These are phyloP conservation scores for Ostrea denselamellosa DNA, from an alignment of 1,140 invertebrate genomes.

Conservation along the genomic window DNA sequence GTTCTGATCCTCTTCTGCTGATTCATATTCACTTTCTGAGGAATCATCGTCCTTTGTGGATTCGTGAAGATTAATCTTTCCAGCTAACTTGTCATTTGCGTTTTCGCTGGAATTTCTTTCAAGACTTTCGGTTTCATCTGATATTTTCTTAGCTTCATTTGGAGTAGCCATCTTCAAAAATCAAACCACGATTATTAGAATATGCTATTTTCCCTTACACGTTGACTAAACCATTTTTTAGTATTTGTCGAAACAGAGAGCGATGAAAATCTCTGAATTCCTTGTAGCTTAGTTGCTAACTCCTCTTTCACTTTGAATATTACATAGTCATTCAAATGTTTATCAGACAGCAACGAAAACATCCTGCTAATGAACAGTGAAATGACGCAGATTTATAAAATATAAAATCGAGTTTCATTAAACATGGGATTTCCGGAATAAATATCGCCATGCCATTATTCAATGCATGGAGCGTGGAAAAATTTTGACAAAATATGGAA, in stretches of 20 bases:
- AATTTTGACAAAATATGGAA: no score
- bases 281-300: not conserved
- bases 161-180: not conserved
- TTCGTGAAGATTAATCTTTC: not conserved
- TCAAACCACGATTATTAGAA: not conserved
- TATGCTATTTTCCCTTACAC: not conserved
- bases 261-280: not conserved
- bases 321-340: not conserved
- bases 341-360: not conserved
- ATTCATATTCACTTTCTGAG: conserved; percentile 48
- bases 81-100: not conserved
- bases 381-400: conserved; percentile 14
- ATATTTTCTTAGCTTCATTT: not conserved
- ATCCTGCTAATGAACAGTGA: not conserved
- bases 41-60: not conserved
- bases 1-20: conserved; percentile 50
- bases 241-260: not conserved
- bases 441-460: no score
- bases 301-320: not conserved
- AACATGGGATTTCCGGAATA: conserved; percentile 5
- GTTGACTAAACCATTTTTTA: not conserved
- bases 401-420: not conserved
- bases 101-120: not conserved
- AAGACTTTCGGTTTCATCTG: not conserved
- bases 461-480: no score